Conservation (phyloP, 2,113 vertebrate genomes). For the Bos taurus region DNA sequence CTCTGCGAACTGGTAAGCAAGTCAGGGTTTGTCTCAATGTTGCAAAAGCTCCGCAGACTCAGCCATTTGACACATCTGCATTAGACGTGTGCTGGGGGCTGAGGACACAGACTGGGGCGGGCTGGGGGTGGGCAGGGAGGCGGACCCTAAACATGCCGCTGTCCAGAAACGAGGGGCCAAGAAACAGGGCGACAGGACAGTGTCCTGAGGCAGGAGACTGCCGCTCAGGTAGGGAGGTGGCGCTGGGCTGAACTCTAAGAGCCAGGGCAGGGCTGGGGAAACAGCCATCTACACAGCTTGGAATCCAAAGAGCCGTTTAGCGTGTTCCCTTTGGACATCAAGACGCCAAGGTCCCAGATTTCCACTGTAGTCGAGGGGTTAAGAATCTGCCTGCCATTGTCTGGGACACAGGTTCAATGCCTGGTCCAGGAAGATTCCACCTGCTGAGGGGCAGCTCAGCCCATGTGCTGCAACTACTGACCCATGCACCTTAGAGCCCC, state of each 20-base stretch:
- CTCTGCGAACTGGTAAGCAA: background rate
- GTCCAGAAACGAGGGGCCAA: rapidly evolving
- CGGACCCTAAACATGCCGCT: too few species aligned
- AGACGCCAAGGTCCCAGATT: background rate
- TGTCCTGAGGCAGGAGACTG: background rate
- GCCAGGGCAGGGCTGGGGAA: background rate
- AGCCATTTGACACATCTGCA: background rate
- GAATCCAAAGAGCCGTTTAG: background rate
- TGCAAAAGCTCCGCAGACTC: background rate
- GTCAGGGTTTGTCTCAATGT: background rate
- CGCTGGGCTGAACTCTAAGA: background rate
- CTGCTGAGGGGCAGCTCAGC: background rate
- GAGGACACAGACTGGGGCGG: background rate
- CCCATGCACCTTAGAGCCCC: background rate
- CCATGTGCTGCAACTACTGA: rapidly evolving
- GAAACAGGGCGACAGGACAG: background rate
- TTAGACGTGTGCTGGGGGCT: background rate
- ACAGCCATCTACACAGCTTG: background rate
- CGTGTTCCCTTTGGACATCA: background rate
- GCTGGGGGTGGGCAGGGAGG: background rate
- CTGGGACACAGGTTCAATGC: background rate
- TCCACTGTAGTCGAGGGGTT: background rate
- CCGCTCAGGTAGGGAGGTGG: background rate
- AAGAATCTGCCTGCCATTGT: background rate
- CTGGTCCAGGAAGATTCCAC: background rate